Evolutionary conservation across 30 jellyfish, hydroid and myxozoan genomes (phyloP), one percentile per base, ranked within the genome.

Genomic region (Sanderia malayensis): DNA sequence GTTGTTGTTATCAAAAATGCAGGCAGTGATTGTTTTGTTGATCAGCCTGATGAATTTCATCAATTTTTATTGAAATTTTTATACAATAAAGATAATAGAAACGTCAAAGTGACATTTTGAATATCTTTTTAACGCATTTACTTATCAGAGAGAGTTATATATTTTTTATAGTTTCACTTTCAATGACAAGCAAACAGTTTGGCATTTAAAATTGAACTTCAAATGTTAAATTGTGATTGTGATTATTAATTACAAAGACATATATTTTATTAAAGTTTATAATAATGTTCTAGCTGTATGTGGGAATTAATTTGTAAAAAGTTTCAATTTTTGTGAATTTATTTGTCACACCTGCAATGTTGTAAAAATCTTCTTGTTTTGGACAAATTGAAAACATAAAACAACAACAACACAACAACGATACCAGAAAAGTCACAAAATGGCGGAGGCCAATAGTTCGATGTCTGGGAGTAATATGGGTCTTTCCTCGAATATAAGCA

Each of bases 1-100:
- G 57, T 83, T 30, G 58, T 71, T n/a, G 88, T 58, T 55, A 20
- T 83, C 25, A 41, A 29, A 18, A 49, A 66, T 37, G 88, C 88
- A 28, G 84, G 95, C 29, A 88, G 73, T 65, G 73, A 58, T 30
- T 83, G 88, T 33, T 74, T 72, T 27, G 65, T 83, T 19, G 87
- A 83, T 21, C 23, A 58, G 45, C 76, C 88, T 2, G 61, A 63
- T n/a, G 63, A 31, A 18, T 83, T 83, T 65, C 79, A 83, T 60
- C n/a, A n/a, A n/a, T n/a, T n/a, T n/a, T n/a, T n/a, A n/a, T n/a
- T n/a, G n/a, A n/a, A n/a, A n/a, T n/a, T n/a, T n/a, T n/a, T n/a
- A n/a, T n/a, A n/a, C n/a, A n/a, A n/a, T n/a, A n/a, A n/a, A n/a
- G n/a, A n/a, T n/a, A n/a, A n/a, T n/a, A n/a, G n/a, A n/a, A n/a